A percentile compares a stretch with the other conserved stretches of the same genome.
These are phyloP conservation scores for Taenaris catops DNA, from an alignment of 2,888 invertebrate genomes.

Conservation along the genomic window DNA sequence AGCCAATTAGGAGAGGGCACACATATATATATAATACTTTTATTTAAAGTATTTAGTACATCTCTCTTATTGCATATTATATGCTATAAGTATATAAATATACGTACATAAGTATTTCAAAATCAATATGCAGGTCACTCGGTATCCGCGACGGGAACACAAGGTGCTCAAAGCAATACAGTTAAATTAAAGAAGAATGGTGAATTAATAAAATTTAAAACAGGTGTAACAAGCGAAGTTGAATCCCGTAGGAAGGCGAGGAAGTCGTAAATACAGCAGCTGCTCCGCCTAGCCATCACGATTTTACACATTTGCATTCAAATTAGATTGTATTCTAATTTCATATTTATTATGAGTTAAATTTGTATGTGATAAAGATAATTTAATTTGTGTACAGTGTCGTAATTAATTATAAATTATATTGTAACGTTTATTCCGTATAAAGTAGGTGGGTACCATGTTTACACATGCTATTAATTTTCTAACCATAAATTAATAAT, in stretches of 20 bases:
- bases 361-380: conserved; percentile 3
- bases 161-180: conserved; percentile 37
- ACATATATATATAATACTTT: too few species aligned
- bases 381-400: not conserved
- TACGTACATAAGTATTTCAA: too few species aligned
- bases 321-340: conserved; percentile 20
- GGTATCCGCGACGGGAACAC: too few species aligned
- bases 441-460: too few species aligned
- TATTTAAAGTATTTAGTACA: too few species aligned
- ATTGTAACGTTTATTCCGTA: conserved; percentile 1
- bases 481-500: too few species aligned
- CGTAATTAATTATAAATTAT: not conserved
- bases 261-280: conserved; percentile 73
- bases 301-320: conserved; percentile 51
- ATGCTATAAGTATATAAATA: too few species aligned
- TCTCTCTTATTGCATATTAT: too few species aligned
- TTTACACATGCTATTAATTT: too few species aligned
- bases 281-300: conserved; percentile 35
- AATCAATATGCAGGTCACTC: too few species aligned
- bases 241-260: conserved; percentile 48
- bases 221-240: conserved; percentile 54
- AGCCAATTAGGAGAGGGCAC: too few species aligned
- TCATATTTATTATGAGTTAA: conserved; percentile 9
- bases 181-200: conserved; percentile 57
- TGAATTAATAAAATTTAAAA: conserved; percentile 64